Evolutionary conservation across 2,113 vertebrate genomes (phyloP), one percentile per base, ranked within the genome.

Genomic region (Poeciliopsis retropinna): DNA sequence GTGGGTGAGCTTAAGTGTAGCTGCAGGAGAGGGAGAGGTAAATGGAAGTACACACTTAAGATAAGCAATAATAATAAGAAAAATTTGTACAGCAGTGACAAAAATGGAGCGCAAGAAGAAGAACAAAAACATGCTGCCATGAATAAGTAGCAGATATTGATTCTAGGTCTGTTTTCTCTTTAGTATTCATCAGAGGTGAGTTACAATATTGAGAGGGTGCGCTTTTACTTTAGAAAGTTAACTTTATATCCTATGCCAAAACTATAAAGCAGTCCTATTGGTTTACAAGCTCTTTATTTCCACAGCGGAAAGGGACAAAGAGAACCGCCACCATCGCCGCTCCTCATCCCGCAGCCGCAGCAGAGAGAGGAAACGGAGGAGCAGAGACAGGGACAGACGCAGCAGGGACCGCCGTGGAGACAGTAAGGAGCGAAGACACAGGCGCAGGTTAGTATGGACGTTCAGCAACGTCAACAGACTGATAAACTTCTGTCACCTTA

Each of bases 281-380:
- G 7, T 68, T 73, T 76, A 67, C 63, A 17, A 64, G 5, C 13
- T 31, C 32, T 32, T 13, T n/a, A 37, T 82, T 54, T 25, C 5
- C 54, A 1, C 83, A 93, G 89, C 93, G 93, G 96, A 98, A 76
- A 90, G 96, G 22, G 96, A 97, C 90, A 98, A 98, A 82, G 97
- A 97, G 89, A 97, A 97, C 82, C 95, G 96, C 19, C 96, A 97
- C 71, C 95, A 96, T 72, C 95, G 96, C 62, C 95, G 96, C 47
- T 96, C 95, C 79, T 95, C 96, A 28, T 97, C 96, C 74, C 95
- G 96, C 67, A 97, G 96, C 51, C 94, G 95, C 5, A 97, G 96
- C 93, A 94, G 95, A 41, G 96, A 97, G 51, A 94, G 96, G 78
- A 97, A 97, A 78, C 94, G 82, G 82, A 94, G 93, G 80, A 97